Base-by-base conservation (phyloP, 2,888 invertebrate species). In the Monopis laevigella region DNA sequence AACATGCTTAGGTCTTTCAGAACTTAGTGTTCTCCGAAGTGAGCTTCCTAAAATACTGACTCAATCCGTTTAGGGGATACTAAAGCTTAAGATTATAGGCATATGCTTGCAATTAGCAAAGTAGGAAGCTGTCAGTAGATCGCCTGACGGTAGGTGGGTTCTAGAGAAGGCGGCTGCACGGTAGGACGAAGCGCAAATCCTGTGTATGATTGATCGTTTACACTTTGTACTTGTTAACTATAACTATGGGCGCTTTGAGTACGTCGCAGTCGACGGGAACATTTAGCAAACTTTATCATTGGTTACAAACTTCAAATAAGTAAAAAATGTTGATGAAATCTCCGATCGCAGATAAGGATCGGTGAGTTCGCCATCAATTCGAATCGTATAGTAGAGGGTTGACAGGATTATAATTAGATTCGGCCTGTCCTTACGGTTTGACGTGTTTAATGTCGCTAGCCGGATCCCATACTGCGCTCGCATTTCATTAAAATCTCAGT, bases 351-450 rank as follows among this genome's bases (percentile, higher is more conserved):
- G 74, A 77, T 73, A 69, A 63, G 55, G 61, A 74, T 74, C 73
- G 55, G 62, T 62, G 60, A 65, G 61, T 58, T 57, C 66, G 74
- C 70, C 77, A 77, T 80, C 73, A 80, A 80, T 80, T 80, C 67
- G 65, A 69, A 60, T 57, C 64, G 68, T 71, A 70, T 62, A 70
- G 72, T 64, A 65, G 58, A 62, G 67, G 68, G 75, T 73, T 80
- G 78, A 78, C 80, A 80, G 80, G 65, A 75, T 75, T 75, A 78
- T 78, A 80, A 80, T 80, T 77, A 77, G 74, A 78, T 77, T 71
- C 71, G 71, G 74, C 74, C 73, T 59, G 69, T 71, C 62, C 67
- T 69, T 69, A 70, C 65, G 68, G 72, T 69, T 66, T 73, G 69
- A 73, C 74, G 69, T 74, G 75, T 77, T 77, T 75, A 75, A 75